These are phyloP conservation scores for Pogonus chalceus DNA, from an alignment of 1,140 invertebrate species.

Conservation along the genomic window DNA sequence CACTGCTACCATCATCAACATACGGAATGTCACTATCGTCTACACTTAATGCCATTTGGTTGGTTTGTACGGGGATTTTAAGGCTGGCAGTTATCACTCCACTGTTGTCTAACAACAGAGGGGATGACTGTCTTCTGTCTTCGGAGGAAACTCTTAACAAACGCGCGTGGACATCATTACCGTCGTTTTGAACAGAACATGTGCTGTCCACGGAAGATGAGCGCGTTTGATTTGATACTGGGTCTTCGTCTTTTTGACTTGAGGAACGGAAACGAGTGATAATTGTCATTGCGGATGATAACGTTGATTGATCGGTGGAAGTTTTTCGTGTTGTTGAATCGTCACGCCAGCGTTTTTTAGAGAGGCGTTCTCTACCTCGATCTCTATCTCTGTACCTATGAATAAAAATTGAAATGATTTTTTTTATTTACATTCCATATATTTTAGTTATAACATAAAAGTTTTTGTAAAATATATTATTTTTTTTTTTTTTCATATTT, in stretches of 20 bases:
- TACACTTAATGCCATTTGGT: conserved; percentile 36
- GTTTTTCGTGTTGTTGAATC: conserved; percentile 25
- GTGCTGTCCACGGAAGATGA: conserved; percentile 31
- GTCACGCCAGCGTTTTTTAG: conserved; percentile 35
- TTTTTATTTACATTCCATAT: no score
- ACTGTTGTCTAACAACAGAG: conserved; percentile 37
- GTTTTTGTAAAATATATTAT: neutral
- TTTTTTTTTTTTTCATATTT: neutral
- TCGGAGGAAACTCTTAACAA: conserved; percentile 17
- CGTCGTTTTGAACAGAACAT: conserved; percentile 36
- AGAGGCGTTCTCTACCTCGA: conserved; percentile 31
- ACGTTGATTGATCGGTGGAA: conserved; percentile 34
- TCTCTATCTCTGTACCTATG: conserved; percentile 30
- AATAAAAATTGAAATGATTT: conserved; percentile 5
- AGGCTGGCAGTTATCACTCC: conserved; percentile 72
- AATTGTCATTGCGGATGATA: conserved; percentile 40
- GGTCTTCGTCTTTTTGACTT: conserved; percentile 25
- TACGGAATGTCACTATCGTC: conserved; percentile 61
- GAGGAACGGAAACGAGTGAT: conserved; percentile 39
- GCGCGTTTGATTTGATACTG: conserved; percentile 19
- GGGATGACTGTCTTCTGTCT: conserved; percentile 38
- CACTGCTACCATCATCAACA: conserved; percentile 51
- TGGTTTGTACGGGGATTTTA: conserved; percentile 56
- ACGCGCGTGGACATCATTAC: conserved; percentile 37
- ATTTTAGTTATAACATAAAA: neutral